Base-by-base conservation (phyloP, 2,797 vertebrate species). In the Columba guinea region DNA sequence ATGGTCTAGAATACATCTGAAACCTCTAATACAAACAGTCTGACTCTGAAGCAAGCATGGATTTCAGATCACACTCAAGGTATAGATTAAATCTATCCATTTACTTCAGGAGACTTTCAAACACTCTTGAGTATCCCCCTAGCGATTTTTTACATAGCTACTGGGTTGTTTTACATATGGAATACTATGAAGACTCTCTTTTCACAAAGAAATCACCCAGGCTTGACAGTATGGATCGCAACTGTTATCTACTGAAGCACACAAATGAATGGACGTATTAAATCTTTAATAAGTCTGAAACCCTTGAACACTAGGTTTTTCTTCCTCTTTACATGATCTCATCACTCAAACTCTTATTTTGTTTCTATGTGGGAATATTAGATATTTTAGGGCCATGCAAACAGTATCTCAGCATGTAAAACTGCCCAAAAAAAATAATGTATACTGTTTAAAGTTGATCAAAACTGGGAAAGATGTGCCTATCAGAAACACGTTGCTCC, bases 11-110 rank as follows among this genome's bases (percentile, higher is more conserved):
- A 75, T 44, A 65, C 58, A 74, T 46, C 51, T 51, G 20, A 94
- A 81, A 86, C 21, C 69, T 78, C 23, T 78, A 53, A 92, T 65
- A 46, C 73, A 92, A 91, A 92, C 84, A 85, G 63, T 27, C 67
- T 59, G 82, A n/a, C 51, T 10, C 4, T 59, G 74, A 35, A 59
- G 34, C 58, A 64, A 81, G 53, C 5, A 53, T 78, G 53, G 62
- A 60, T 89, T 95, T 92, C 94, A 76, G 62, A 5, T 90, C 51
- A 69, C 86, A 69, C 84, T 89, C 87, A 65, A 69, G 37, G 59
- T 48, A 9, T 2, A 13, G 27, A 21, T 80, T 37, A 44, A 73
- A 89, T 69, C 58, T 22, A 46, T 23, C 19, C 26, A 22, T 27
- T 82, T 37, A 21, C 39, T 75, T 52, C 84, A 73, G 59, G 37